Conservation (phyloP, 2,888 invertebrate species). For the Mactromeris polynyma region DNA sequence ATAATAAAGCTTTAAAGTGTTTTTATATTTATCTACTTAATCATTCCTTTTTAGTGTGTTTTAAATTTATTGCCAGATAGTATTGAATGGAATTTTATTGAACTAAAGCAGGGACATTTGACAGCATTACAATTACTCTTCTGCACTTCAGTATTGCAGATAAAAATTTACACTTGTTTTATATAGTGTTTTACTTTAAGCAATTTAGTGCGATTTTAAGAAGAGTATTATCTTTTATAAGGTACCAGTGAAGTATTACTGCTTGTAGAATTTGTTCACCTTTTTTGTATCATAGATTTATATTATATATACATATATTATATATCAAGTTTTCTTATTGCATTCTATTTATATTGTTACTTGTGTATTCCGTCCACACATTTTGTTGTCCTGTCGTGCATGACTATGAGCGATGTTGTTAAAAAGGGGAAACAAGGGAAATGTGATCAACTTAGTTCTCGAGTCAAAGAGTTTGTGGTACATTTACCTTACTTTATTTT, state of each 20-base stretch:
- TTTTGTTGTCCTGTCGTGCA: not conserved
- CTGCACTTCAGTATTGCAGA: not conserved
- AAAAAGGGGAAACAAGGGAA: not conserved
- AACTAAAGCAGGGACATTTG: conserved; percentile 23
- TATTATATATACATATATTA: conserved; percentile 9
- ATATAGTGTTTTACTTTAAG: not conserved
- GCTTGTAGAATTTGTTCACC: conserved; percentile 5
- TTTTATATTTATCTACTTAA: not conserved
- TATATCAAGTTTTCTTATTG: not conserved
- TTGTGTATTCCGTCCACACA: conserved; percentile 10
- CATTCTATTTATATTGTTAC: conserved; percentile 17
- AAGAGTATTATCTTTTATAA: not conserved
- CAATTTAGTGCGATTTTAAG: not conserved
- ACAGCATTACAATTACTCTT: conserved; percentile 25
- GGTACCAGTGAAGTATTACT: not conserved
- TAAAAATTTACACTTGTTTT: not conserved
- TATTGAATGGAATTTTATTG: not conserved
- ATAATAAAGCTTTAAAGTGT: not conserved
- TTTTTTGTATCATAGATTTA: conserved; percentile 15
- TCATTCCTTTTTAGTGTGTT: not conserved
- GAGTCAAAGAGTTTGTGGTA: not conserved
- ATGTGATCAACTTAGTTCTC: not conserved
- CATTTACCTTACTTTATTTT: not conserved
- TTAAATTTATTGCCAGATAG: not conserved
- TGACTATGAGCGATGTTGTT: not conserved